A percentile compares a stretch with the other conserved stretches of the same genome.
These are phyloP conservation scores for Siniperca obscura DNA, from an alignment of 2,797 vertebrate species.

Conservation along the genomic window DNA sequence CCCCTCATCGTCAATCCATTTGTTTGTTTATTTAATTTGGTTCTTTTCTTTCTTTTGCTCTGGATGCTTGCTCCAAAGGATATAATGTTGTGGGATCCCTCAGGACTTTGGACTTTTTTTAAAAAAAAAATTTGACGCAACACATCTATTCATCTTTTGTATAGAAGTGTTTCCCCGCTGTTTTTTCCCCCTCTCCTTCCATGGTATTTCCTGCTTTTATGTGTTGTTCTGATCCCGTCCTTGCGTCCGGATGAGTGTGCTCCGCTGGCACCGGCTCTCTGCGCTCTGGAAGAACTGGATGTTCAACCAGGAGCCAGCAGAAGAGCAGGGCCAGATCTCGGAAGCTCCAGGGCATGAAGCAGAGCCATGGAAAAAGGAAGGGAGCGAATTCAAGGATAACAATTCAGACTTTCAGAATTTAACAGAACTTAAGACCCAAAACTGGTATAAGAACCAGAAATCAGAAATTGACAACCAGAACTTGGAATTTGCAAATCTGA, in stretches of 20 bases:
- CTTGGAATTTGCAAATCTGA: slow-evolving; percentile 31
- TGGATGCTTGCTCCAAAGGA: slow-evolving; percentile 42
- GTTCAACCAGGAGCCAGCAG: slow-evolving; percentile 89
- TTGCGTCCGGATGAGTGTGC: slow-evolving; percentile 84
- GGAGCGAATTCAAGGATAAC: not conserved
- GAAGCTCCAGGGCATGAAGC: slow-evolving; percentile 14
- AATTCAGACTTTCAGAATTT: slow-evolving; percentile 5
- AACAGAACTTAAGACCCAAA: slow-evolving; percentile 4
- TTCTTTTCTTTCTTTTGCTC: not conserved
- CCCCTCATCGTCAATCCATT: not conserved
- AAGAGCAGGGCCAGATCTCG: slow-evolving; percentile 53
- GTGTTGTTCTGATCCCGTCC: slow-evolving; percentile 69
- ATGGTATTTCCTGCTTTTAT: slow-evolving; percentile 74
- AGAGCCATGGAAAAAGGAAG: slow-evolving; percentile 12
- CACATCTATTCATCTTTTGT: slow-evolving; percentile 41
- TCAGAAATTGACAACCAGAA: slow-evolving; percentile 9
- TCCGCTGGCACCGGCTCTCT: slow-evolving; percentile 88
- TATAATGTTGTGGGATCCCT: slow-evolving; percentile 32
- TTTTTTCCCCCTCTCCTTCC: not conserved
- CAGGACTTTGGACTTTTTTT: slow-evolving; percentile 41
- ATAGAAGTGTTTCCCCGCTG: slow-evolving; percentile 19
- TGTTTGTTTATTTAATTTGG: not conserved
- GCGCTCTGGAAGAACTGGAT: slow-evolving; percentile 91
- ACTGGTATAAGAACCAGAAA: slow-evolving; percentile 19
- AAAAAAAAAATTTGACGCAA: slow-evolving; percentile 20